phyloP scores from a whole-genome alignment of 2,888 invertebrate genomes.

The Hemaris fuciformis region DNA sequence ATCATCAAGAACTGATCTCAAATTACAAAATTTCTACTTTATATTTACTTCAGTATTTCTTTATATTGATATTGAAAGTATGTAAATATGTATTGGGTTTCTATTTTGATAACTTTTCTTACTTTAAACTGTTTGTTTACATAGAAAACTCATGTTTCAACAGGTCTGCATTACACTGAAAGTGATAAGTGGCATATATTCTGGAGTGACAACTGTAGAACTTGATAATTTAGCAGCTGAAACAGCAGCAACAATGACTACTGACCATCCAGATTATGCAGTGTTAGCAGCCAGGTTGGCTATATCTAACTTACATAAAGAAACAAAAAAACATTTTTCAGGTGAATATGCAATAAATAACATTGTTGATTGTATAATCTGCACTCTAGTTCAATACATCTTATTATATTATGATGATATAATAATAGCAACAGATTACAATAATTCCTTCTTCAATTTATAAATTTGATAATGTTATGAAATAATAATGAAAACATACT shows the following conservation, averaged over 20 bases:
- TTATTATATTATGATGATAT: too few relatives aligned
- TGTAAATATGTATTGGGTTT: too few relatives aligned
- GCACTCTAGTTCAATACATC: too few relatives aligned
- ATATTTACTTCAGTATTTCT: too few relatives aligned
- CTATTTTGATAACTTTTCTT: too few relatives aligned
- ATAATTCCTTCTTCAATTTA: too few relatives aligned
- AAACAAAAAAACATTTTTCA: slow-evolving; percentile 96
- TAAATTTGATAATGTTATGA: too few relatives aligned
- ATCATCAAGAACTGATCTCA: too few relatives aligned
- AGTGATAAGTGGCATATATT: slow-evolving; percentile 96
- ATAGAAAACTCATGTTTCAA: slow-evolving; percentile 16
- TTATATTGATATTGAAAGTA: too few relatives aligned
- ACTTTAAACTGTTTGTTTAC: not conserved
- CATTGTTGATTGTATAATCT: not conserved
- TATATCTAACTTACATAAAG: slow-evolving; percentile 98
- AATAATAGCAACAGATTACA: not conserved
- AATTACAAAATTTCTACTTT: too few relatives aligned
- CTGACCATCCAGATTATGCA: slow-evolving; percentile 98
- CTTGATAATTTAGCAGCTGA: slow-evolving; percentile 99
- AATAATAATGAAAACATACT: slow-evolving; percentile 2
- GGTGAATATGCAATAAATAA: too few relatives aligned
- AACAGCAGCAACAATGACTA: slow-evolving; percentile 99
- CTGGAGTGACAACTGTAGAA: slow-evolving; percentile 98
- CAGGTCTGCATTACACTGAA: slow-evolving; percentile 92
- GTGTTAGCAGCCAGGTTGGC: slow-evolving; percentile 94